These are phyloP conservation scores for Euglossa dilemma DNA, from an alignment of 1,140 invertebrate genomes.

Conservation along the genomic window DNA sequence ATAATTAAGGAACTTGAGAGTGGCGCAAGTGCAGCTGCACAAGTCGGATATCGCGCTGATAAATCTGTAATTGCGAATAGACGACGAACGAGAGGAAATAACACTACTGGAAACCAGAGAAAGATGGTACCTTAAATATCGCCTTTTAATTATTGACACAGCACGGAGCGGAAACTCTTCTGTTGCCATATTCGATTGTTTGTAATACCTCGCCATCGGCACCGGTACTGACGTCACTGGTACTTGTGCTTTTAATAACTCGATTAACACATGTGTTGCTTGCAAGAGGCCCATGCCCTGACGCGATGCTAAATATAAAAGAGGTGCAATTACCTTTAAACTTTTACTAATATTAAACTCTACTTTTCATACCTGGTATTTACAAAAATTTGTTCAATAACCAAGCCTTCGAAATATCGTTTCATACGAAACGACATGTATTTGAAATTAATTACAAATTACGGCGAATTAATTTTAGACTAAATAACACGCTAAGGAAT, in stretches of 20 bases:
- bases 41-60: neutral
- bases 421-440: no score
- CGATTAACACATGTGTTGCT: neutral
- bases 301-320: conserved; percentile 43
- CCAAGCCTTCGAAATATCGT: no score
- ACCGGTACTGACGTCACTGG: conserved; percentile 12
- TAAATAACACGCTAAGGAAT: no score
- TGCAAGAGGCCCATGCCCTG: neutral
- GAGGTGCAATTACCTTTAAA: conserved; percentile 15
- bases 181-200: neutral
- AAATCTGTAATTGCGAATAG: neutral
- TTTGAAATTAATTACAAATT: no score
- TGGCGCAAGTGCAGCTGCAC: conserved; percentile 25
- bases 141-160: neutral
- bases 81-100: neutral
- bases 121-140: neutral
- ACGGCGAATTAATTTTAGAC: no score
- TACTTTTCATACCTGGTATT: no score
- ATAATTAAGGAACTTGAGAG: conserved; percentile 32
- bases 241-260: conserved; percentile 49
- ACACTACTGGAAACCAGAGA: neutral
- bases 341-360: neutral
- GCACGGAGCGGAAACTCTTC: neutral
- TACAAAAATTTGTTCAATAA: no score
- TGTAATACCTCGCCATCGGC: neutral